Conservation (phyloP, 2,888 invertebrate species). For the Thecophora atra region DNA sequence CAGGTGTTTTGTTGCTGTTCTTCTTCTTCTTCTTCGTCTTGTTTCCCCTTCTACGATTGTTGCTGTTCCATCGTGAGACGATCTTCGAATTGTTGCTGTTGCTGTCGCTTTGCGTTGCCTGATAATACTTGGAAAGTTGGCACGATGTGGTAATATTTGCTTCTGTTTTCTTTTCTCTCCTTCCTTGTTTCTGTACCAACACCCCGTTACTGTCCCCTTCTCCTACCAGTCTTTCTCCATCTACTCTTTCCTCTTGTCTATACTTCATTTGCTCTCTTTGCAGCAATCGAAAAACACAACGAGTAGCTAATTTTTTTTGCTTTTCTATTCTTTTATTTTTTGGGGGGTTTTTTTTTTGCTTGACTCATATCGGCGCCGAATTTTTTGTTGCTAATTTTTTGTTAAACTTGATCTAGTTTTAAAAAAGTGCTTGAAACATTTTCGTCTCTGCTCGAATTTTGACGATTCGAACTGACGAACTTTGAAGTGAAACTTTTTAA, state of each 20-base stretch:
- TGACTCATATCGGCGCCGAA: not conserved
- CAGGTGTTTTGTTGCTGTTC: constrained; percentile 36
- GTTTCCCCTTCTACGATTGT: too few species aligned
- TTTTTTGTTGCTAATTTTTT: not conserved
- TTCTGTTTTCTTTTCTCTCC: constrained; percentile 3
- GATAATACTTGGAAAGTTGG: constrained; percentile 22
- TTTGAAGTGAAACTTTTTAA: too few species aligned
- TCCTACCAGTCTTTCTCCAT: too few species aligned
- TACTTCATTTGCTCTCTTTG: not conserved
- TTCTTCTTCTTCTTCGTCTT: constrained; percentile 2
- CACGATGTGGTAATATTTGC: not conserved
- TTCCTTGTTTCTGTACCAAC: constrained; percentile 2
- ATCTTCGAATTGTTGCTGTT: not conserved
- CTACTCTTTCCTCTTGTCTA: not conserved
- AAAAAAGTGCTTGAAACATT: too few species aligned
- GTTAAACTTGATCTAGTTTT: constrained; percentile 21
- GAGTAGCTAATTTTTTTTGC: not conserved
- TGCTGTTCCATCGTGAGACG: not conserved
- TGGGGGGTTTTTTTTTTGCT: not conserved
- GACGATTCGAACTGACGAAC: too few species aligned
- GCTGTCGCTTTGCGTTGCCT: not conserved
- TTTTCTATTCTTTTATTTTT: not conserved
- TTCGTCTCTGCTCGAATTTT: too few species aligned
- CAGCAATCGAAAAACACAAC: not conserved
- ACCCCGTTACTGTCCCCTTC: too few species aligned